These are phyloP conservation scores for Drosophila varians DNA, from an alignment of 1,140 invertebrate genomes.

Conservation along the genomic window DNA sequence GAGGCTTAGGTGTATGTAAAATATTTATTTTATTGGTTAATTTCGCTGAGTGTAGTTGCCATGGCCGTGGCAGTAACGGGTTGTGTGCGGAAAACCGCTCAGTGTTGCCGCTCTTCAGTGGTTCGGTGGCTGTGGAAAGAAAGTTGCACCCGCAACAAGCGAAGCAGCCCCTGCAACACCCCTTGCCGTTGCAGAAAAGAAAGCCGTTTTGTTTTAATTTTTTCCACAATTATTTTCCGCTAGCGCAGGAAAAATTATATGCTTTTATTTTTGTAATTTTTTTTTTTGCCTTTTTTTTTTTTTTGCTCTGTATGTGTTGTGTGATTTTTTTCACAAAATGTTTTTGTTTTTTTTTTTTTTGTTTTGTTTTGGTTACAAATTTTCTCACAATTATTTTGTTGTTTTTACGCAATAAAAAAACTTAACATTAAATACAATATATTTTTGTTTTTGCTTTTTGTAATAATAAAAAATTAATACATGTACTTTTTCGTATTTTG, in stretches of 20 bases:
- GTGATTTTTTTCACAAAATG: conserved; percentile 55
- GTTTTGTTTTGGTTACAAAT: conserved; percentile 80
- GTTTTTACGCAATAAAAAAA: conserved; percentile 78
- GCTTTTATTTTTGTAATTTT: conserved; percentile 78
- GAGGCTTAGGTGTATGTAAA: too few species aligned
- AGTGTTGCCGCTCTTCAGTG: conserved; percentile 55
- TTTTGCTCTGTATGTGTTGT: conserved; percentile 51
- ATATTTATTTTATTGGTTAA: too few species aligned
- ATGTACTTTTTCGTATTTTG: conserved; percentile 67
- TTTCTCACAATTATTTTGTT: conserved; percentile 74
- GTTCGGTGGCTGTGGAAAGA: conserved; percentile 60
- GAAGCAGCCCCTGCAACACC: not conserved
- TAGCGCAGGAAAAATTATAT: conserved; percentile 79
- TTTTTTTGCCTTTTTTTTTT: conserved; percentile 53
- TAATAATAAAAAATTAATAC: conserved; percentile 81
- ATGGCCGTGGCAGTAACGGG: conserved; percentile 46
- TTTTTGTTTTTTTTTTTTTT: conserved; percentile 48
- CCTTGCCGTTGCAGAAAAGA: conserved; percentile 53
- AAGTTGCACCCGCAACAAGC: conserved; percentile 70
- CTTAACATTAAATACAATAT: conserved; percentile 83
- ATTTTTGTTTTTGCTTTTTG: conserved; percentile 58
- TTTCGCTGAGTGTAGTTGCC: conserved; percentile 24
- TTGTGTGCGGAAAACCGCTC: conserved; percentile 11
- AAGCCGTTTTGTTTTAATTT: conserved; percentile 79
- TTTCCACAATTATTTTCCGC: conserved; percentile 80